Evolutionary conservation across 2,113 vertebrate genomes (phyloP).

Genomic region (Eublepharis macularius): DNA sequence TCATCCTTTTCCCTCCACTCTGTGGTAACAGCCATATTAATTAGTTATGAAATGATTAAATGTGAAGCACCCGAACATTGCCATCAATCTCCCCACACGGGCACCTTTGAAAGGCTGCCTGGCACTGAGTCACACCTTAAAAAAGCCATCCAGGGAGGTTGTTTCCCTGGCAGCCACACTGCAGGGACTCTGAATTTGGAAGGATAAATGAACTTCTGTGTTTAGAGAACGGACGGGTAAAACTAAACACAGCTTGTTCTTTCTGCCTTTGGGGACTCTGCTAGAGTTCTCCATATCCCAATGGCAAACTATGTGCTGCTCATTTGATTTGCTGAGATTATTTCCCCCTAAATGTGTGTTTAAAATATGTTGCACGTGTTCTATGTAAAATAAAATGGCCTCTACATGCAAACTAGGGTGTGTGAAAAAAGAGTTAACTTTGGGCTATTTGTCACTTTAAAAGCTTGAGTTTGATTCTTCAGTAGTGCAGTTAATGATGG

Average conservation of each 20-base stretch:
- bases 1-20: slow-evolving; percentile 44
- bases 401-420: neutral
- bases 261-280: slow-evolving; percentile 24
- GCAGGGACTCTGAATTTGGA: slow-evolving; percentile 17
- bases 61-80: slow-evolving; percentile 41
- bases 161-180: slow-evolving; percentile 4
- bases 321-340: slow-evolving; percentile 31
- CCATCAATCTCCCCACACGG: slow-evolving; percentile 12
- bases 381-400: neutral
- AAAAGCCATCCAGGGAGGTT: neutral
- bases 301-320: slow-evolving; percentile 3
- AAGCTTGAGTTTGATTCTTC: too few relatives aligned
- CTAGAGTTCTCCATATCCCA: slow-evolving; percentile 32
- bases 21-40: slow-evolving; percentile 63
- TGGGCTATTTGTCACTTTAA: too few relatives aligned
- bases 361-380: neutral
- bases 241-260: neutral
- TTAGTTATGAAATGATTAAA: slow-evolving; percentile 73
- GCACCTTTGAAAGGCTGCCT: slow-evolving; percentile 40
- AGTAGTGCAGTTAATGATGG: too few relatives aligned
- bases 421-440: too few relatives aligned
- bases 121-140: slow-evolving; percentile 16
- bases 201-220: slow-evolving; percentile 5
- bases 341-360: slow-evolving; percentile 41
- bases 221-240: slow-evolving; percentile 20